Evolutionary conservation across 2,888 invertebrate species (phyloP).

Genomic region (Polyommatus icarus): DNA sequence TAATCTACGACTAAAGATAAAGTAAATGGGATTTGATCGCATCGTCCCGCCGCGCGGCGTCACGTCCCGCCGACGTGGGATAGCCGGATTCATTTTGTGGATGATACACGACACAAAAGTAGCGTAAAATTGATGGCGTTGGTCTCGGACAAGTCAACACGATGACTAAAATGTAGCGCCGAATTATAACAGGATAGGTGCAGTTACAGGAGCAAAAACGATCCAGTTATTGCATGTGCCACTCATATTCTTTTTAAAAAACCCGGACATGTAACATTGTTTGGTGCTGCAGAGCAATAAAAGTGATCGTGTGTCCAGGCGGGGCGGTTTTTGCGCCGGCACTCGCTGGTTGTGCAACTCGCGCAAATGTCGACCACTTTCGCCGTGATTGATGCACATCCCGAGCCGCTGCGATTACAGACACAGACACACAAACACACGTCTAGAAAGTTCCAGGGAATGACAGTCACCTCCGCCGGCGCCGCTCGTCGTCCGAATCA

Average conservation of each 20-base stretch:
- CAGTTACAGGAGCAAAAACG: background rate
- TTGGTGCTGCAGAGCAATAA: background rate
- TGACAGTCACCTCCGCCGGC: background rate
- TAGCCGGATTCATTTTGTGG: background rate
- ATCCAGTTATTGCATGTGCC: background rate
- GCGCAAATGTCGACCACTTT: constrained; percentile 2
- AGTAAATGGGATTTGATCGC: background rate
- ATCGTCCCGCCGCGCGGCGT: background rate
- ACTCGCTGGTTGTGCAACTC: background rate
- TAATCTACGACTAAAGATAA: too few relatives aligned
- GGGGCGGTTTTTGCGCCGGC: background rate
- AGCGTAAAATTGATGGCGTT: background rate
- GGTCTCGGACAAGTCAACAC: background rate
- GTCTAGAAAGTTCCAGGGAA: background rate
- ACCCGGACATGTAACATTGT: background rate
- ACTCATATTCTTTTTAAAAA: background rate
- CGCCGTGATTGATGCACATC: background rate
- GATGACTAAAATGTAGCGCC: background rate
- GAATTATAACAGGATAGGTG: background rate
- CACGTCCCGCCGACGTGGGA: background rate
- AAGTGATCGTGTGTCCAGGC: background rate
- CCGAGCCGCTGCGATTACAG: background rate
- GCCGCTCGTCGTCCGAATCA: background rate
- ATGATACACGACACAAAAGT: background rate
- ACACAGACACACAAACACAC: background rate